Evolutionary conservation across 2,888 invertebrate genomes (phyloP).

Genomic region (Acanthacorydalis orientalis): DNA sequence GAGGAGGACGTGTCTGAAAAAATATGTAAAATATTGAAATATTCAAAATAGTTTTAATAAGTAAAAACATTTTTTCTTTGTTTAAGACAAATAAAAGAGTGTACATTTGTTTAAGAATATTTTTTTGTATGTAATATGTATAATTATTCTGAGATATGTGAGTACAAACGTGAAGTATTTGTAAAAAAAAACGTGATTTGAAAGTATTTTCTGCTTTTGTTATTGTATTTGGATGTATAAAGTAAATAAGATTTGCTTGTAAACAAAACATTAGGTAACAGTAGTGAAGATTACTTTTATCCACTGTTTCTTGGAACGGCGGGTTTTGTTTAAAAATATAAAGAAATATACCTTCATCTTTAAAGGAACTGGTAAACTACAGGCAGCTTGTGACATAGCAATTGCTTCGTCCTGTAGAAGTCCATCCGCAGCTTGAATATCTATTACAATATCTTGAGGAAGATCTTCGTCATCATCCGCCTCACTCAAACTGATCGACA

Average conservation of each 20-base stretch:
- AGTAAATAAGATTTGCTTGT: no score
- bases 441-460: slow-evolving; percentile 23
- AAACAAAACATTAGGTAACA: no score
- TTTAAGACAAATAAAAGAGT: neutral
- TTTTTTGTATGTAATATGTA: no score
- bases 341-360: slow-evolving; percentile 6
- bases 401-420: slow-evolving; percentile 26
- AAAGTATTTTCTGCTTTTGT: no score
- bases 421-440: slow-evolving; percentile 26
- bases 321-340: neutral
- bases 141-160: slow-evolving; percentile 2
- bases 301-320: no score
- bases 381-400: slow-evolving; percentile 20
- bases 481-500: slow-evolving; percentile 22
- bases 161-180: no score
- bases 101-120: no score
- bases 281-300: no score
- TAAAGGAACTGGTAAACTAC: slow-evolving; percentile 1
- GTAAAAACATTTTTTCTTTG: neutral
- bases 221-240: no score
- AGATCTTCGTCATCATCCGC: slow-evolving; percentile 21
- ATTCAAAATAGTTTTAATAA: neutral
- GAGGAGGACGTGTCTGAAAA: slow-evolving; percentile 36
- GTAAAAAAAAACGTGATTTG: no score
- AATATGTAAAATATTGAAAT: slow-evolving; percentile 2